These are phyloP conservation scores for Nothocercus julius DNA, from an alignment of 2,113 vertebrate genomes.

Conservation along the genomic window DNA sequence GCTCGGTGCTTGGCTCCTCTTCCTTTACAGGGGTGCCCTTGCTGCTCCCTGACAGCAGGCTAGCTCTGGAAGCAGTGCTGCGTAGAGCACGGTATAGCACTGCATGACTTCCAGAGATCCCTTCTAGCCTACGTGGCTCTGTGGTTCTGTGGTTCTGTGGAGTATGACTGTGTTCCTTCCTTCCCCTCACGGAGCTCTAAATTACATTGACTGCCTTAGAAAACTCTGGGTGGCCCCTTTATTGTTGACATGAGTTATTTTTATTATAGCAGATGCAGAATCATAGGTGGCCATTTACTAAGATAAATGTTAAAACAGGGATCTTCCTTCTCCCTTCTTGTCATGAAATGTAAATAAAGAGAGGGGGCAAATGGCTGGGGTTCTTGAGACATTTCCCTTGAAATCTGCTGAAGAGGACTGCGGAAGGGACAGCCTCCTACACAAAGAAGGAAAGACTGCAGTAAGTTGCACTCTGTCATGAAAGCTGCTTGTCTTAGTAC, in stretches of 20 bases:
- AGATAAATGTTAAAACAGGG: neutral
- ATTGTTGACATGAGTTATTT: neutral
- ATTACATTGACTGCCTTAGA: neutral
- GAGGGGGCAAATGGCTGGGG: neutral
- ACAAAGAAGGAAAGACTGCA: neutral
- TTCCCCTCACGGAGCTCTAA: neutral
- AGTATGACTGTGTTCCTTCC: neutral
- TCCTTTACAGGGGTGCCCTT: neutral
- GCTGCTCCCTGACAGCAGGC: rapidly evolving
- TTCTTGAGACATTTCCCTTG: neutral
- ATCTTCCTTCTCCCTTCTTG: neutral
- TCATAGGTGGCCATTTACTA: neutral
- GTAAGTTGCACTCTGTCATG: neutral
- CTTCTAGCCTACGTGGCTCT: neutral
- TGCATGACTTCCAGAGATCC: neutral
- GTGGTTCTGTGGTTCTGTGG: neutral
- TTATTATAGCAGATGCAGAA: neutral
- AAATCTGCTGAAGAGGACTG: neutral
- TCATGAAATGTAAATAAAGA: neutral
- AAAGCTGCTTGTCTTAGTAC: neutral
- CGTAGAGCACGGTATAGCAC: neutral
- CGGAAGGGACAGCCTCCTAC: neutral
- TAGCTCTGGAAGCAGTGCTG: neutral
- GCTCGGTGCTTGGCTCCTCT: neutral
- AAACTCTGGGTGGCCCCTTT: neutral